Percentiles rank a stretch among this genome's conserved stretches.
Conservation (phyloP, 2,113 vertebrate genomes). For the Scalopus aquaticus region DNA sequence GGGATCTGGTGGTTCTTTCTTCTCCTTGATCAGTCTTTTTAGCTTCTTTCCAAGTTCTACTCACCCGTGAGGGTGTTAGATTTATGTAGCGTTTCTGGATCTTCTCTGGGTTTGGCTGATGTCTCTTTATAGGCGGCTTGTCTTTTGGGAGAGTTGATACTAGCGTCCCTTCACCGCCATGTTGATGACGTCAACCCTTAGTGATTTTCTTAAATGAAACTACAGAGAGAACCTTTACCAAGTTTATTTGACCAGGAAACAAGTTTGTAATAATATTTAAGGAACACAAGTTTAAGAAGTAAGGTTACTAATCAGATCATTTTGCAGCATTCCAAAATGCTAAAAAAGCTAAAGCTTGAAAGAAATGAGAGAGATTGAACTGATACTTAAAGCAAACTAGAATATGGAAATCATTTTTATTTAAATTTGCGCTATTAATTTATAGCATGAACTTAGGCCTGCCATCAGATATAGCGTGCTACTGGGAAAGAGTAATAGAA, state of each 20-base stretch:
- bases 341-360: conserved; percentile 12
- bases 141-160: no score
- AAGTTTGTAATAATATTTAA: background rate
- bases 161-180: no score
- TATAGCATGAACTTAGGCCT: conserved; percentile 50
- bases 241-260: background rate
- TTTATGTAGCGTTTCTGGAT: no score
- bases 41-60: no score
- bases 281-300: conserved; percentile 13
- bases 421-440: conserved; percentile 65
- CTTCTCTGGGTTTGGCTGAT: no score
- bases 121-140: no score
- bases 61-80: no score
- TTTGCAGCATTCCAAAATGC: conserved; percentile 13
- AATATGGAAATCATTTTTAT: conserved; percentile 67
- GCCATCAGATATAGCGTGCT: conserved; percentile 44
- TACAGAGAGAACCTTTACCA: background rate
- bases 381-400: conserved; percentile 49
- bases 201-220: background rate
- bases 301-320: background rate
- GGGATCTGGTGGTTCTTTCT: no score
- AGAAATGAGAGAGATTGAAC: conserved; percentile 32
- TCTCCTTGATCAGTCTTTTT: no score
- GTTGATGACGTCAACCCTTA: no score
- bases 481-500: conserved; percentile 54